Conservation (phyloP, 2,113 vertebrate genomes). For the Bufo bufo region DNA sequence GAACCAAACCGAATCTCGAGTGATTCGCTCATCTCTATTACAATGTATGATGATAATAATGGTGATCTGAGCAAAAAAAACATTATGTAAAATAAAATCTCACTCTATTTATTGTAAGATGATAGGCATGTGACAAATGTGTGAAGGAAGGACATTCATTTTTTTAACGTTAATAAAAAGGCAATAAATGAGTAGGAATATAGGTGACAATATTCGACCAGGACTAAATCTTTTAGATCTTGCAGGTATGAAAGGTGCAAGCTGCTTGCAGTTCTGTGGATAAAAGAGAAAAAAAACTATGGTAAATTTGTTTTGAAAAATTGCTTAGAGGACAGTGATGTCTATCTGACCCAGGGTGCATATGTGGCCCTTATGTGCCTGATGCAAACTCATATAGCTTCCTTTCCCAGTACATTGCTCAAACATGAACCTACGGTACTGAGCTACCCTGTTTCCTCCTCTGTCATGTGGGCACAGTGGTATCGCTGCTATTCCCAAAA, state of each 20-base stretch:
- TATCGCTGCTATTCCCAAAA: background rate
- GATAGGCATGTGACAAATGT: background rate
- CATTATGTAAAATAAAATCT: background rate
- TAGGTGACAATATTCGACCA: background rate
- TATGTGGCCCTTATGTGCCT: background rate
- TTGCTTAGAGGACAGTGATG: background rate
- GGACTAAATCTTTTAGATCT: background rate
- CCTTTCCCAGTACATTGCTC: background rate
- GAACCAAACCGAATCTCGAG: too few relatives aligned
- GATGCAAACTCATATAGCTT: background rate
- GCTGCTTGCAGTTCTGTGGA: conserved; percentile 76
- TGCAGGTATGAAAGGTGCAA: conserved; percentile 71
- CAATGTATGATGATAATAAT: background rate
- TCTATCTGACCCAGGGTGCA: background rate
- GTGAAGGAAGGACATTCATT: background rate
- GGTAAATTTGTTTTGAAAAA: background rate
- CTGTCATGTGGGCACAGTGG: background rate
- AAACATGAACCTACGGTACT: too few relatives aligned
- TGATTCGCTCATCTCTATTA: background rate
- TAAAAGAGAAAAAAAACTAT: background rate
- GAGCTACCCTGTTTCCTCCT: background rate
- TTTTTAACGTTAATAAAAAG: background rate
- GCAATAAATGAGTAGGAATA: background rate
- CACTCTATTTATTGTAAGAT: conserved; percentile 18
- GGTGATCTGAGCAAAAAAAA: background rate